Evolutionary conservation across 2,888 invertebrate species (phyloP).

Genomic region (Harpagoxenus sublaevis): DNA sequence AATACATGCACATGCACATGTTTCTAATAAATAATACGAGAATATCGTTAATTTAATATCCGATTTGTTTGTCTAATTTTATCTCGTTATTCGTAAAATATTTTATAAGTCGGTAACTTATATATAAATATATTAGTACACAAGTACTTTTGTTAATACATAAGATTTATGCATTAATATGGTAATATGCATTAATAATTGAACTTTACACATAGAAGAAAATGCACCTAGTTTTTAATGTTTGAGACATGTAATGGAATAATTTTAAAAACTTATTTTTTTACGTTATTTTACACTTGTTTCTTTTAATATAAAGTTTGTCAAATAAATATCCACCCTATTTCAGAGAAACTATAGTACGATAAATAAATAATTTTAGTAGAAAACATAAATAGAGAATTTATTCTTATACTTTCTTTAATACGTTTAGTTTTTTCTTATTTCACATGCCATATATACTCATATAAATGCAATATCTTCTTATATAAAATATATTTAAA

Average conservation of each 20-base stretch:
- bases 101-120: conserved; percentile 6
- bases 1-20: background rate
- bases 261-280: conserved; percentile 1
- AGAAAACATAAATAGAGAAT: background rate
- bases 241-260: background rate
- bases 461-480: conserved; percentile 13
- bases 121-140: background rate
- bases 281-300: background rate
- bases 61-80: conserved; percentile 1
- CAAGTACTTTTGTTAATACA: background rate
- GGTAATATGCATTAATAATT: background rate
- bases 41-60: background rate
- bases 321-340: background rate
- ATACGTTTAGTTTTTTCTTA: conserved; percentile 19
- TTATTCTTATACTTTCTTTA: background rate
- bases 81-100: conserved; percentile 5
- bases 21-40: background rate
- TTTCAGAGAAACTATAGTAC: background rate
- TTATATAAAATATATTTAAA: conserved; percentile 11
- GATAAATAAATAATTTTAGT: background rate
- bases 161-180: background rate
- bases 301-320: background rate
- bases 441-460: background rate
- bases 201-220: background rate
- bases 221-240: conserved; percentile 8